Evolutionary conservation across 2,797 vertebrate genomes (phyloP), one percentile per base, ranked within the genome.

Genomic region (Falco columbarius): DNA sequence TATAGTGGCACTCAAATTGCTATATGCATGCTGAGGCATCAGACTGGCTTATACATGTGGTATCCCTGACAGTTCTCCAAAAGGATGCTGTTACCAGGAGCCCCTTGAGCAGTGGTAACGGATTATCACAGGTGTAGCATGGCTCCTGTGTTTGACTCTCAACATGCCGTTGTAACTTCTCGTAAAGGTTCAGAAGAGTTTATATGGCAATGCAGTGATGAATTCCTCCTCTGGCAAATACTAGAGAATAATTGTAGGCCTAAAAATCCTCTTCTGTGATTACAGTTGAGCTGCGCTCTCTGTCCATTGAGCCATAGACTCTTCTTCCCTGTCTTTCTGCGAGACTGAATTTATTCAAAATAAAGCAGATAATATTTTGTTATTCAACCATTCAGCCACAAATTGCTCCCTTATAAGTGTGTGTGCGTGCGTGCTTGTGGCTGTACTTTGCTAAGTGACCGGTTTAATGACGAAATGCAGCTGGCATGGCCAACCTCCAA

Each of bases 41-140:
- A 95, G 94, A 96, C 94, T 97, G 97, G 94, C 96, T 96, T 96
- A 86, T 96, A 70, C 95, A 82, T 94, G 95, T 97, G 96, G 73
- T 95, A 97, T 74, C 93, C 94, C 95, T 93, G 90, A 97, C 94
- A 85, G 92, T 93, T 96, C 82, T 97, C 79, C 0, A 8, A 72
- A 84, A 96, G 91, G 95, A 85, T 89, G 94, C 96, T 90, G 66
- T 94, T 95, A 56, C 94, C 75, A 93, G 90, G 90, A 97, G 75
- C 82, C 88, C 95, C 90, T 75, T n/a, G 91, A 89, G 67, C 8
- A 1, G 72, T 73, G 94, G 83, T 62, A 38, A 90, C 70, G 93
- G 54, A 42, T 90, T 54, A 62, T 89, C 89, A 89, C 90, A 96
- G 93, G 95, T 95, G 93, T 96, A 97, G 95, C 92, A 95, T 94